Percentiles rank a stretch among this genome's conserved stretches.
Evolutionary conservation across 2,888 invertebrate species (phyloP).

Genomic region (Zelleria hepariella): DNA sequence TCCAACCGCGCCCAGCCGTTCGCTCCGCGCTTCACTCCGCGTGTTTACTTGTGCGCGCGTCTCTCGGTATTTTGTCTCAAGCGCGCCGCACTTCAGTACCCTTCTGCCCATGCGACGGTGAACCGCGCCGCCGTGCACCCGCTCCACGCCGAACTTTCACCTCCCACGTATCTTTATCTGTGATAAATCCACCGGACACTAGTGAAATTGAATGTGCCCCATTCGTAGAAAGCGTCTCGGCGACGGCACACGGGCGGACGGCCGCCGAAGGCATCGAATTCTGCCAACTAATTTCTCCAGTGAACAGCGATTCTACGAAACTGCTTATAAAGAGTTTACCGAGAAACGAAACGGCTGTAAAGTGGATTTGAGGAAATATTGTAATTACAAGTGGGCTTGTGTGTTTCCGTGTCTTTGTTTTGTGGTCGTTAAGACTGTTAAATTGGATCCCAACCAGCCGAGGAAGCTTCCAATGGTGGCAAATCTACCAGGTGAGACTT

Average conservation of each 20-base stretch:
- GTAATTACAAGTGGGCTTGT: slow-evolving; percentile 41
- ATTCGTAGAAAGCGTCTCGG: slow-evolving; percentile 19
- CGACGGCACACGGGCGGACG: slow-evolving; percentile 45
- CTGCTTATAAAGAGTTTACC: slow-evolving; percentile 67
- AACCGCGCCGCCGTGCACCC: slow-evolving; percentile 32
- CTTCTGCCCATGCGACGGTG: slow-evolving; percentile 40
- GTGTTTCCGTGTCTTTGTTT: slow-evolving; percentile 59
- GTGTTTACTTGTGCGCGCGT: slow-evolving; percentile 16
- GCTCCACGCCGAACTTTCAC: slow-evolving; percentile 54
- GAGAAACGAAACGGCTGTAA: slow-evolving; percentile 63
- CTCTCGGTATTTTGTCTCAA: slow-evolving; percentile 1
- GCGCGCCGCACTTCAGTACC: slow-evolving; percentile 25
- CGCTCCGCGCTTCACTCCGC: slow-evolving; percentile 7
- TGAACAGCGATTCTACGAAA: slow-evolving; percentile 62
- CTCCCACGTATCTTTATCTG: slow-evolving; percentile 61
- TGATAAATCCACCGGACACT: slow-evolving; percentile 51
- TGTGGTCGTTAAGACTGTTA: slow-evolving; percentile 53
- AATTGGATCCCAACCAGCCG: slow-evolving; percentile 67
- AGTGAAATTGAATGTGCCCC: slow-evolving; percentile 66
- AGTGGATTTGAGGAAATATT: slow-evolving; percentile 69
- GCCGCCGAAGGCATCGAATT: slow-evolving; percentile 47
- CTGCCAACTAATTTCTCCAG: slow-evolving; percentile 69
- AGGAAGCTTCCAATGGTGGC: slow-evolving; percentile 68
- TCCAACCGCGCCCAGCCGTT: slow-evolving; percentile 8
- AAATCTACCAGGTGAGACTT: slow-evolving; percentile 62